A percentile compares a stretch with the other conserved stretches of the same genome.
These are phyloP conservation scores for Ischnura elegans DNA, from an alignment of 2,888 invertebrate genomes.

Conservation along the genomic window DNA sequence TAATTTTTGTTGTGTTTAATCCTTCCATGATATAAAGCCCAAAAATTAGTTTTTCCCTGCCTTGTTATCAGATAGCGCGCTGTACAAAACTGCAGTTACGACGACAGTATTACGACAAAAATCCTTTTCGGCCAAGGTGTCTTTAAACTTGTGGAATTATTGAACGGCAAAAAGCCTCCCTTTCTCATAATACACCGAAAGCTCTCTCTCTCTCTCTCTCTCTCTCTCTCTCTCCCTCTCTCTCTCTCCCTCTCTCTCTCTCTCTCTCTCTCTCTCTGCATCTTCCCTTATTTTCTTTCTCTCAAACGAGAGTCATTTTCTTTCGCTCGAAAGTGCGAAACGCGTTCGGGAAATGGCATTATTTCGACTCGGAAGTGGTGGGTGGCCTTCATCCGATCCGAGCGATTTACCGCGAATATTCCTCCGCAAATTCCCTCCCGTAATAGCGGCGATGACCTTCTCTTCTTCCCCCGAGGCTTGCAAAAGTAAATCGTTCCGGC, in stretches of 20 bases:
- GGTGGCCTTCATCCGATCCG: neutral
- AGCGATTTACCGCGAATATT: neutral
- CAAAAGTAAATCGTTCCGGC: neutral
- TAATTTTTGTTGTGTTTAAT: no score
- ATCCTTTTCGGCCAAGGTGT: no score
- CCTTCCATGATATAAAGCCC: no score
- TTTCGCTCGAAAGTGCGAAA: constrained; percentile 6
- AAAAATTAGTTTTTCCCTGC: no score
- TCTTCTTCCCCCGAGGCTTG: neutral
- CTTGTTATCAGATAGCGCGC: no score
- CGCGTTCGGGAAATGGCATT: neutral
- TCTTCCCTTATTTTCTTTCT: neutral
- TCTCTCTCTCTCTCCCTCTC: neutral
- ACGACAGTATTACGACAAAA: no score
- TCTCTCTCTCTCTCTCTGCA: neutral
- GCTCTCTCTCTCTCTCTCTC: neutral
- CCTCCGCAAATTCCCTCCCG: neutral
- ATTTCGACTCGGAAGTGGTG: neutral
- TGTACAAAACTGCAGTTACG: no score
- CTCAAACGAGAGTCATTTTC: no score
- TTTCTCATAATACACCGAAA: no score
- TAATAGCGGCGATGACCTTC: neutral
- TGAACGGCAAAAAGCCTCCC: no score
- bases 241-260: neutral
- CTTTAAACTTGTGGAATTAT: no score